phyloP scores from a whole-genome alignment of 2,797 vertebrate species.

The Gallirallus australis region DNA sequence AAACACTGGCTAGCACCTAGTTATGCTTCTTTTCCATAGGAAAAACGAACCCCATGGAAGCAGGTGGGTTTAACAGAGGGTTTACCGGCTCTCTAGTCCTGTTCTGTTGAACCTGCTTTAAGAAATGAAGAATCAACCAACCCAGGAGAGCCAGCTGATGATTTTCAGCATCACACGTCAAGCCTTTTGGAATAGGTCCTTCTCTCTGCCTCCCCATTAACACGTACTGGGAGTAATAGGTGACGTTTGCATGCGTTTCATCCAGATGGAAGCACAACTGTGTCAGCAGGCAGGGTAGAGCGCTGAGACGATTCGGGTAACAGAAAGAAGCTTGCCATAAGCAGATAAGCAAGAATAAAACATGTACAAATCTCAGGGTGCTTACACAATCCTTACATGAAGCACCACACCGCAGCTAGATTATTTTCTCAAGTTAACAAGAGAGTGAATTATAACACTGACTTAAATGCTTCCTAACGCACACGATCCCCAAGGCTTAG shows the following conservation, averaged over 20 bases:
- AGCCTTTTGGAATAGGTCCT: not conserved
- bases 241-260: not conserved
- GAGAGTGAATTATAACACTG: conserved; percentile 21
- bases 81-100: not conserved
- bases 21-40: not conserved
- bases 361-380: not conserved
- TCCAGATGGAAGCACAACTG: conserved; percentile 56
- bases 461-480: conserved; percentile 74
- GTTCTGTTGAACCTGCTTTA: not conserved
- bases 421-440: conserved; percentile 60
- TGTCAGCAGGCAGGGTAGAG: conserved; percentile 40
- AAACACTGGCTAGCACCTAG: fast-evolving
- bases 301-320: conserved; percentile 28
- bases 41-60: not conserved
- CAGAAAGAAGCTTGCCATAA: conserved; percentile 65
- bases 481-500: not conserved
- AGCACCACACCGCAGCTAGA: not conserved
- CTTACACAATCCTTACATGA: conserved; percentile 21
- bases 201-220: not conserved
- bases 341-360: conserved; percentile 68
- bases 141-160: not conserved
- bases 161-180: not conserved
- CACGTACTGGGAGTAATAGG: not conserved
- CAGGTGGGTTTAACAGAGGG: not conserved
- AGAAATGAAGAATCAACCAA: not conserved